Percentiles rank a stretch among this genome's conserved stretches.
Evolutionary conservation across 2,113 vertebrate species (phyloP).

Genomic region (Rallus limicola): DNA sequence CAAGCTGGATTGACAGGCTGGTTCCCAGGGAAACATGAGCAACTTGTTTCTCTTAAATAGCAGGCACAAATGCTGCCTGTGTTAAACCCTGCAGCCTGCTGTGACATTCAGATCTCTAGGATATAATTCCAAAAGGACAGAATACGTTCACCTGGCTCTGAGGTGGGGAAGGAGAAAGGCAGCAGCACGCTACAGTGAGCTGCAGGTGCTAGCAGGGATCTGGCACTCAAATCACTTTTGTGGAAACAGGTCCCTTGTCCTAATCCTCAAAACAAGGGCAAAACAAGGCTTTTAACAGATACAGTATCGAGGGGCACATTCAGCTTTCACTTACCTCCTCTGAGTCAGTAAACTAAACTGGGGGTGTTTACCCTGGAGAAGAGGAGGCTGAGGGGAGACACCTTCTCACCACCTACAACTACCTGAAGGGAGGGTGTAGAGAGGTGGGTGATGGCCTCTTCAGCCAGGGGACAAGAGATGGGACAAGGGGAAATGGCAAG

Average conservation of each 20-base stretch:
- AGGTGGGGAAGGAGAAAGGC: conserved; percentile 11
- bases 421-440: too few species aligned
- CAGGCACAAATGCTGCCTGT: conserved; percentile 32
- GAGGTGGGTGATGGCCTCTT: too few species aligned
- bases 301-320: neutral
- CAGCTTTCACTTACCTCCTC: neutral
- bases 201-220: neutral
- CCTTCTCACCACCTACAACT: too few species aligned
- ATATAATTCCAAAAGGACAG: conserved; percentile 6
- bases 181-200: neutral
- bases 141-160: neutral
- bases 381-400: too few species aligned
- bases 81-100: conserved; percentile 39
- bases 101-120: conserved; percentile 32
- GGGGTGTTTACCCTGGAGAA: too few species aligned
- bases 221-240: neutral
- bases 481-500: too few species aligned
- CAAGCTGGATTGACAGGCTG: neutral
- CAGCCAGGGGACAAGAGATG: too few species aligned
- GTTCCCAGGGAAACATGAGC: conserved; percentile 67
- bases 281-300: neutral
- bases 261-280: neutral
- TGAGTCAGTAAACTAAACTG: neutral
- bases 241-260: neutral
- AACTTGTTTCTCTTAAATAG: conserved; percentile 57